A percentile compares a stretch with the other conserved stretches of the same genome.
These are phyloP conservation scores for Balaeniceps rex DNA, from an alignment of 2,113 vertebrate genomes.

Conservation along the genomic window DNA sequence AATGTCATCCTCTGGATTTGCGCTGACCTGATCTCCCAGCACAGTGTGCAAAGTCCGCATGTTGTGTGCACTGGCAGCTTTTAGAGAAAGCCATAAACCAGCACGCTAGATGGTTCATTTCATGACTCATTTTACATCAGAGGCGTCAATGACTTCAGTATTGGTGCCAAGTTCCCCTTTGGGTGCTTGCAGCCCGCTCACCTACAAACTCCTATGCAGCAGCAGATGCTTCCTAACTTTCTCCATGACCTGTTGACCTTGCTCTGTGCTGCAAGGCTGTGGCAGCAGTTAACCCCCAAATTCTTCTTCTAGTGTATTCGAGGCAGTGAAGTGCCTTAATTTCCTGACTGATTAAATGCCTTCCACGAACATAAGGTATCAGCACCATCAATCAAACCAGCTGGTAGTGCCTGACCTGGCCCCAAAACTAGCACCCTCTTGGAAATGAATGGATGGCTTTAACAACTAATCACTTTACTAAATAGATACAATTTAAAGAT, in stretches of 20 bases:
- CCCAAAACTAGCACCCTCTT: neutral
- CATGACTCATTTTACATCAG: neutral
- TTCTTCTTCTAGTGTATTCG: neutral
- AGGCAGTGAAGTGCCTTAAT: neutral
- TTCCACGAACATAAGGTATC: neutral
- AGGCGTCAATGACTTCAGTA: neutral
- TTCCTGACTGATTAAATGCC: neutral
- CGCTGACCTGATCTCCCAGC: neutral
- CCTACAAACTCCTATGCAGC: neutral
- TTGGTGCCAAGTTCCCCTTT: neutral
- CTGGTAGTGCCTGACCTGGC: neutral
- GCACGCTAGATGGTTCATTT: neutral
- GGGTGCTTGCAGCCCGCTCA: neutral
- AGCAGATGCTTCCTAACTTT: neutral
- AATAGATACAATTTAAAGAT: neutral
- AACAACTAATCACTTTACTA: neutral
- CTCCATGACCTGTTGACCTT: neutral
- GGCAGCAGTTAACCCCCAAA: neutral
- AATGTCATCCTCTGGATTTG: neutral
- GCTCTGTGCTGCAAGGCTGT: neutral
- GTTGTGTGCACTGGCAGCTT: neutral
- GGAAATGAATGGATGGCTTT: neutral
- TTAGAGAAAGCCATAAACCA: neutral
- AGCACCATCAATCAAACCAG: neutral
- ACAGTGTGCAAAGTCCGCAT: neutral